phyloP scores from a whole-genome alignment of 2,113 vertebrate species.

The Lethenteron camtschaticum region DNA sequence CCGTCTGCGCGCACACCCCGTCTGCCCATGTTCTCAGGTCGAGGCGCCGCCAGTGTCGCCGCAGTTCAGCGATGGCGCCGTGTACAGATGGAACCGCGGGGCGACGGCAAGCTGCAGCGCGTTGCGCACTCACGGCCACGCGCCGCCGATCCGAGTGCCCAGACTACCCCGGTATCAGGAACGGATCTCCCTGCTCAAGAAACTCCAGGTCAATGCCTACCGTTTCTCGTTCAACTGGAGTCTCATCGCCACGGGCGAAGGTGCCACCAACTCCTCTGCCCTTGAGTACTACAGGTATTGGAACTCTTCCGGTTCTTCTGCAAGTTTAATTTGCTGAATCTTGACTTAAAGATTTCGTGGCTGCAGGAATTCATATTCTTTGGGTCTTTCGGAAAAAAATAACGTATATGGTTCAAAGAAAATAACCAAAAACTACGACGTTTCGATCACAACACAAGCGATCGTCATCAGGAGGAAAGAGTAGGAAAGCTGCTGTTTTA shows the following conservation, averaged over 20 bases:
- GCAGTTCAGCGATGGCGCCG: conserved; percentile 53
- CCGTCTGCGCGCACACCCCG: no score
- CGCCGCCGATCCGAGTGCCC: conserved; percentile 33
- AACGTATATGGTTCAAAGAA: no score
- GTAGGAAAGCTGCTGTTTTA: no score
- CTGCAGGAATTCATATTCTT: no score
- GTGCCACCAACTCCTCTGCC: conserved; percentile 37
- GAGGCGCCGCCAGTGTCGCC: conserved; percentile 34
- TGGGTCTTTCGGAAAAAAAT: no score
- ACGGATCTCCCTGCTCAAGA: conserved; percentile 41
- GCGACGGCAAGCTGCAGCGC: conserved; percentile 41
- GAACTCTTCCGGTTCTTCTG: no score
- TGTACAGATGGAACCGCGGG: conserved; percentile 75
- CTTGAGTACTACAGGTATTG: conserved; percentile 39
- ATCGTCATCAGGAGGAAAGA: no score
- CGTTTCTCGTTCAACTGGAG: conserved; percentile 83
- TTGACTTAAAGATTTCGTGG: no score
- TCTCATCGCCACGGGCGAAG: conserved; percentile 41
- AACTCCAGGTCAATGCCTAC: conserved; percentile 48
- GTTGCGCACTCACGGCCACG: conserved; percentile 25
- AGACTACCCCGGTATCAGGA: conserved; percentile 49
- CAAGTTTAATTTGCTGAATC: no score
- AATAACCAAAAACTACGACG: no score
- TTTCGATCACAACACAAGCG: no score
- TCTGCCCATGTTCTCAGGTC: conserved; percentile 25